phyloP scores from a whole-genome alignment of 2,797 vertebrate genomes.

The Scleropages formosus region DNA sequence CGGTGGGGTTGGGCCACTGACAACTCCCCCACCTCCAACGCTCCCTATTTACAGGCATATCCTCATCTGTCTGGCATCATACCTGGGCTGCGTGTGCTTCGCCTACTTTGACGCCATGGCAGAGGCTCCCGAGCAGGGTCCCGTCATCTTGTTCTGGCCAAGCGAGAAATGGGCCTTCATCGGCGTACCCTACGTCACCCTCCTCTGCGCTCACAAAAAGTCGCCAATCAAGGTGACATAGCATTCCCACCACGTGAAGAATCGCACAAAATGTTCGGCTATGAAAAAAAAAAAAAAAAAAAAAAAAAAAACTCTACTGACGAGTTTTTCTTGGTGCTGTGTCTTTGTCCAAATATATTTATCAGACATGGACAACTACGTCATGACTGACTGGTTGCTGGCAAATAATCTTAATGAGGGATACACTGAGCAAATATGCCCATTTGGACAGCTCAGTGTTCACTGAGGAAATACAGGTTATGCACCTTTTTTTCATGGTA shows the following conservation, averaged over 20 bases:
- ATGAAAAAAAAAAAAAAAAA: neutral
- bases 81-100: slow-evolving; percentile 94
- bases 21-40: neutral
- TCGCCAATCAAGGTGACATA: slow-evolving; percentile 87
- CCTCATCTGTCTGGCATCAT: slow-evolving; percentile 91
- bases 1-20: no score
- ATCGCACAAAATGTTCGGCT: neutral
- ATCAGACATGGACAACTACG: no score
- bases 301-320: neutral
- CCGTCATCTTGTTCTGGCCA: slow-evolving; percentile 96
- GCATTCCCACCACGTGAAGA: slow-evolving; percentile 30
- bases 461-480: no score
- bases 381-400: no score
- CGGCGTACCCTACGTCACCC: slow-evolving; percentile 87
- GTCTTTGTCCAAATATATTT: neutral
- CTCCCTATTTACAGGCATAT: slow-evolving; percentile 79
- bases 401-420: no score
- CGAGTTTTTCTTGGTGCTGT: neutral
- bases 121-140: slow-evolving; percentile 92
- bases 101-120: slow-evolving; percentile 93
- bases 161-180: slow-evolving; percentile 98
- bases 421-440: no score
- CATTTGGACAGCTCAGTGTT: no score
- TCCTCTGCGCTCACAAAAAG: slow-evolving; percentile 87
- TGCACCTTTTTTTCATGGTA: no score